Evolutionary conservation across 1,140 invertebrate species (phyloP).

Genomic region (Babylonia areolata): DNA sequence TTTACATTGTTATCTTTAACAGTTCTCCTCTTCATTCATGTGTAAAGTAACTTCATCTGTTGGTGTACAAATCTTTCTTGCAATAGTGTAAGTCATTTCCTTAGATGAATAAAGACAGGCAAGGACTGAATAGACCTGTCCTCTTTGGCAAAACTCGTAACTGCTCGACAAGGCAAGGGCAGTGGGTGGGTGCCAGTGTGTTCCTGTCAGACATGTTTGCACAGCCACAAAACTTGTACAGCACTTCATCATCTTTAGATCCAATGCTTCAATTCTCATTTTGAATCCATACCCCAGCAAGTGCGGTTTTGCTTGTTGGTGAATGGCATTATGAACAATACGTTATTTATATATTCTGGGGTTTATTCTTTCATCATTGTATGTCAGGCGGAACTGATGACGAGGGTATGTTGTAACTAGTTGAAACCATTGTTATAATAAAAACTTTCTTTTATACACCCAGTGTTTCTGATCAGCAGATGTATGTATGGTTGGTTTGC

Average conservation of each 20-base stretch:
- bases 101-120: no score
- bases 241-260: background rate
- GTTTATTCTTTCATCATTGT: slow-evolving; percentile 20
- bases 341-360: background rate
- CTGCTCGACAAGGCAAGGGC: no score
- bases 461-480: background rate
- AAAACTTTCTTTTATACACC: slow-evolving; percentile 41
- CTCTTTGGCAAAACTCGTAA: no score
- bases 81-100: no score
- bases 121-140: no score
- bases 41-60: no score
- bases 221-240: background rate
- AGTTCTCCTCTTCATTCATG: no score
- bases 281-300: background rate
- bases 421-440: slow-evolving; percentile 40
- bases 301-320: background rate
- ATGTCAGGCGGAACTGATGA: slow-evolving; percentile 26
- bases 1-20: no score
- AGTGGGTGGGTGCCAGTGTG: no score
- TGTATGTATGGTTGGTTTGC: background rate
- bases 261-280: background rate
- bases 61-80: no score
- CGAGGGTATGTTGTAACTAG: slow-evolving; percentile 38
- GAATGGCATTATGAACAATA: background rate
- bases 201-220: no score